Percentiles rank a stretch among this genome's conserved stretches.
Evolutionary conservation across 2,113 vertebrate species (phyloP).

Genomic region (Phrynosoma platyrhinos): DNA sequence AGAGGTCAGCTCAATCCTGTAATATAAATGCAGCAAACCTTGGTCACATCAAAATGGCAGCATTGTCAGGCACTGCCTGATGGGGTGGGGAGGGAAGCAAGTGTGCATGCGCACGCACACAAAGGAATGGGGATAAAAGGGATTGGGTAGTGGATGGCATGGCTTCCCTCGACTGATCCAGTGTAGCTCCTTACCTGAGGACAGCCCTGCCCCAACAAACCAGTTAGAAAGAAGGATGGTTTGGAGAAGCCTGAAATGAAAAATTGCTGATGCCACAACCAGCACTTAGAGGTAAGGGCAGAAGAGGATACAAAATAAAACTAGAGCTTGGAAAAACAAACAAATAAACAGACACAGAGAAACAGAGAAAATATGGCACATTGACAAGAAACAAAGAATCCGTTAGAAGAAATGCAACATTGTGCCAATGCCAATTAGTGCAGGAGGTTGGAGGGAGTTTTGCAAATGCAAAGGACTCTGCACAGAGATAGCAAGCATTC

Average conservation of each 20-base stretch:
- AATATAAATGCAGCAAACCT: conserved; percentile 82
- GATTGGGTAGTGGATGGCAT: conserved; percentile 22
- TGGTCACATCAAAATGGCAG: conserved; percentile 70
- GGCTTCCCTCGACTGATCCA: conserved; percentile 22
- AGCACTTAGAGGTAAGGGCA: conserved; percentile 36
- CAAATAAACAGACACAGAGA: not conserved
- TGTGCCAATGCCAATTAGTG: not conserved
- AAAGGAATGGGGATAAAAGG: not conserved
- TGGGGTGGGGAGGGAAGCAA: not conserved
- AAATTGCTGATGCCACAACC: conserved; percentile 64
- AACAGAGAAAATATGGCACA: conserved; percentile 47
- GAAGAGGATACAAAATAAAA: conserved; percentile 31
- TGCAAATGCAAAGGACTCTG: conserved; percentile 2
- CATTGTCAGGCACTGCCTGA: rapidly evolving
- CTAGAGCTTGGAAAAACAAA: conserved; percentile 28
- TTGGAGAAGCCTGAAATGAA: conserved; percentile 65
- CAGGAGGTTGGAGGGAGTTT: not conserved
- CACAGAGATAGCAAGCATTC: not conserved
- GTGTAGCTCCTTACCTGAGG: conserved; percentile 64
- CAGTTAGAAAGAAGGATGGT: conserved; percentile 38
- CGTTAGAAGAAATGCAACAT: conserved; percentile 30
- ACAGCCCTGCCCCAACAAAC: conserved; percentile 66
- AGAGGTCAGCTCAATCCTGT: conserved; percentile 90
- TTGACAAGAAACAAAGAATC: conserved; percentile 56
- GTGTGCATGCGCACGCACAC: conserved; percentile 5